Evolutionary conservation across 2,113 vertebrate genomes (phyloP), one percentile per base, ranked within the genome.

Genomic region (Eupsittula cactorum): DNA sequence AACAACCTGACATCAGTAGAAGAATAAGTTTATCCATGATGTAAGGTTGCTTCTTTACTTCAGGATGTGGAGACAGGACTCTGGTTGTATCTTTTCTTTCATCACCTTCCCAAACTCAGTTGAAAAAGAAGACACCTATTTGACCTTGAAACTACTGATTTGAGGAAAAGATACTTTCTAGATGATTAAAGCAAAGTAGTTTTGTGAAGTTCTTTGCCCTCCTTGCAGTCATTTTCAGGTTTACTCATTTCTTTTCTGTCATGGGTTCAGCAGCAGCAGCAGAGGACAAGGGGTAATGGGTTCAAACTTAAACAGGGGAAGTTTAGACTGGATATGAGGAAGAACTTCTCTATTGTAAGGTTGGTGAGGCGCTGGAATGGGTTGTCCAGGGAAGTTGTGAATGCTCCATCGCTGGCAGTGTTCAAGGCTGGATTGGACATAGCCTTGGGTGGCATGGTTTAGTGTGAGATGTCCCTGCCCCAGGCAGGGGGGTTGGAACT

Each of bases 61-160:
- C 49, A 69, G 49, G 86, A 68, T 63, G 39, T 44, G 90, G 64
- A 88, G 64, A 80, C 7, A 7, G 64, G 55, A 71, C 79, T 80
- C 28, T 65, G 39, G 59, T 88, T 95, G 69, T 85, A 71, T 49
- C 28, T 6, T 41, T 91, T 95, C 74, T 83, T 74, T 65, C 20
- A 74, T 59, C 46, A 44, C 24, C 59, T 82, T 96, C 68, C 28
- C 37, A 71, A 33, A 78, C 41, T 59, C 46, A 88, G 41, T 69
- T 80, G 90, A 76, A 95, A 92, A 90, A 41, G 14, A 69, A 67
- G 71, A 85, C 29, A 86, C 31, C 59, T 60, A 57, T 42, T 35
- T 69, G 28, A 86, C 73, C 89, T 24, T 92, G 86, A 95, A 95
- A 77, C 28, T 42, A 83, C 90, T 68, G 29, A 74, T 87, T 60